Evolutionary conservation across 2,113 vertebrate genomes (phyloP).

Genomic region (Saiga tatarica): DNA sequence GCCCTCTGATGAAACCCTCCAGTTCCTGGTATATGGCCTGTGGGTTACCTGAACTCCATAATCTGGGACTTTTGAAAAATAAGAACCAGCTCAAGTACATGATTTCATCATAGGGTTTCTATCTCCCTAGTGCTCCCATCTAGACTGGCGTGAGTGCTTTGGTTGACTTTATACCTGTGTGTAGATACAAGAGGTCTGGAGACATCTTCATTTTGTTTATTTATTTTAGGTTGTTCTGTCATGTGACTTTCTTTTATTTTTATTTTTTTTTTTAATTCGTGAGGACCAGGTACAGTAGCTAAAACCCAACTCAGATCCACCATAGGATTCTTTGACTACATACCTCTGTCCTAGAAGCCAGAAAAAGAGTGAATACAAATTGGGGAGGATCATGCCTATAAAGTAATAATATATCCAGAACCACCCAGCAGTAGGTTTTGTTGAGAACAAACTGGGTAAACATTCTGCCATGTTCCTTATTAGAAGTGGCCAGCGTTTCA

Average conservation of each 20-base stretch:
- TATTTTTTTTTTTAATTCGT: slow-evolving; percentile 74
- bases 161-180: slow-evolving; percentile 80
- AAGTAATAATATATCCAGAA: not conserved
- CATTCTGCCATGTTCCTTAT: slow-evolving; percentile 43
- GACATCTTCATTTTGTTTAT: slow-evolving; percentile 78
- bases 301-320: slow-evolving; percentile 76
- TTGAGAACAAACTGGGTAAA: not conserved
- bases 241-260: slow-evolving; percentile 63
- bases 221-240: slow-evolving; percentile 81
- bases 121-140: slow-evolving; percentile 75
- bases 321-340: slow-evolving; percentile 79
- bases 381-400: slow-evolving; percentile 51
- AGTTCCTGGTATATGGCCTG: slow-evolving; percentile 60
- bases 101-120: slow-evolving; percentile 67
- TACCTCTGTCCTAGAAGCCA: slow-evolving; percentile 77
- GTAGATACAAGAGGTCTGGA: slow-evolving; percentile 80
- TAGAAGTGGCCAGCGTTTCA: slow-evolving; percentile 36
- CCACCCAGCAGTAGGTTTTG: slow-evolving; percentile 13
- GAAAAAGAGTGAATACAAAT: slow-evolving; percentile 46
- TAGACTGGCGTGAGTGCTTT: slow-evolving; percentile 76
- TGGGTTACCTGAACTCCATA: slow-evolving; percentile 48
- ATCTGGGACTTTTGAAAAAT: slow-evolving; percentile 67
- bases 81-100: slow-evolving; percentile 63
- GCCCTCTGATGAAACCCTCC: slow-evolving; percentile 71
- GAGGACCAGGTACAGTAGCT: slow-evolving; percentile 84